These are phyloP conservation scores for Chloromyia formosa DNA, from an alignment of 2,888 invertebrate genomes.

Conservation along the genomic window DNA sequence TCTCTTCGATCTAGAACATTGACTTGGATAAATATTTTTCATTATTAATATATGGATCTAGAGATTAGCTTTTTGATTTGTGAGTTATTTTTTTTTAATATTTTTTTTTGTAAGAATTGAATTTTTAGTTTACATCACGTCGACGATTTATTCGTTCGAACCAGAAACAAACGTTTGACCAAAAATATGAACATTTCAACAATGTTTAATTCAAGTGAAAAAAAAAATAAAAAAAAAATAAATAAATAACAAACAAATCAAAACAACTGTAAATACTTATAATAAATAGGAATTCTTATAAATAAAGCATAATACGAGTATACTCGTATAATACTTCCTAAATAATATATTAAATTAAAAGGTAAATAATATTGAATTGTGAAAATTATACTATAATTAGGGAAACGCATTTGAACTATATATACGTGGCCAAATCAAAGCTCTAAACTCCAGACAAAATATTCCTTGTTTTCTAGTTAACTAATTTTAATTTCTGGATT, in stretches of 20 bases:
- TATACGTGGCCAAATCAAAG: slow-evolving; percentile 53
- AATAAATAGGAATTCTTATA: neutral
- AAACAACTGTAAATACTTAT: neutral
- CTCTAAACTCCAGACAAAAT: slow-evolving; percentile 54
- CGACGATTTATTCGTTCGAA: slow-evolving; percentile 34
- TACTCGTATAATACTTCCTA: too few species aligned
- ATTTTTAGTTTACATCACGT: slow-evolving; percentile 34
- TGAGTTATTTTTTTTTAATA: slow-evolving; percentile 51
- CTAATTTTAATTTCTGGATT: neutral
- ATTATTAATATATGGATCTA: slow-evolving; percentile 62
- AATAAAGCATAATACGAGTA: neutral
- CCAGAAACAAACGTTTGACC: slow-evolving; percentile 39
- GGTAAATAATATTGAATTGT: neutral
- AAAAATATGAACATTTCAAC: slow-evolving; percentile 1
- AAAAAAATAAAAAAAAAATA: neutral
- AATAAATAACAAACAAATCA: slow-evolving; percentile 40
- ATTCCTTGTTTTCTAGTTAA: slow-evolving; percentile 1
- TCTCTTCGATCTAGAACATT: slow-evolving; percentile 80
- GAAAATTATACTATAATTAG: neutral
- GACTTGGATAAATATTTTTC: slow-evolving; percentile 64
- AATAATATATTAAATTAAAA: neutral
- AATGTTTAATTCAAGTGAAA: neutral
- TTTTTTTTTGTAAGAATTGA: slow-evolving; percentile 17
- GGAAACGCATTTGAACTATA: slow-evolving; percentile 23
- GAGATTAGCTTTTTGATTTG: slow-evolving; percentile 59